A percentile compares a stretch with the other conserved stretches of the same genome.
phyloP scores from a whole-genome alignment of 1,140 invertebrate genomes.

The Camponotus pennsylvanicus region DNA sequence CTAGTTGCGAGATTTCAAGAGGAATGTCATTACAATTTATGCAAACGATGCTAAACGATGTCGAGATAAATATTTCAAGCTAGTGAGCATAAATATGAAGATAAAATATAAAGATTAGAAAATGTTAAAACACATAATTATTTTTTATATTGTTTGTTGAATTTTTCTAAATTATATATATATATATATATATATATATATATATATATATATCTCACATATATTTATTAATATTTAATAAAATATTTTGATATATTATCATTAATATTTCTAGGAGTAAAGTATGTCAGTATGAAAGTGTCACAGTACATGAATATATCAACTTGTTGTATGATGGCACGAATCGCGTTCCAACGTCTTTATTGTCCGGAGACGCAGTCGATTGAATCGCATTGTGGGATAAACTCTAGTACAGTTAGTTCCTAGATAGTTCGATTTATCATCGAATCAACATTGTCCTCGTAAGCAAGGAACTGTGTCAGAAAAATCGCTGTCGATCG shows the following conservation, averaged over 20 bases:
- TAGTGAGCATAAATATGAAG: not conserved
- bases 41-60: not conserved
- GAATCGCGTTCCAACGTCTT: constrained; percentile 19
- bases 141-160: no score
- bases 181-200: not conserved
- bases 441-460: constrained; percentile 41
- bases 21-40: not conserved
- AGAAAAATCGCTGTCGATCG: constrained; percentile 21
- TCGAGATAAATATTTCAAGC: not conserved
- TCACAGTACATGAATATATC: not conserved
- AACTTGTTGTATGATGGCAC: not conserved
- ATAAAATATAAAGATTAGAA: not conserved
- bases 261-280: not conserved
- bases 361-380: constrained; percentile 19
- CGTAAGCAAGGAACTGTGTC: constrained; percentile 53
- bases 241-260: not conserved
- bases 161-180: not conserved
- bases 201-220: not conserved
- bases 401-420: constrained; percentile 55
- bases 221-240: not conserved
- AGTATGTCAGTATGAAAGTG: not conserved
- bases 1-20: not conserved
- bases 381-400: constrained; percentile 36
- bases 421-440: constrained; percentile 52
- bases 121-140: not conserved